Base-by-base conservation (phyloP, 2,113 vertebrate species). In the Pimephales promelas region DNA sequence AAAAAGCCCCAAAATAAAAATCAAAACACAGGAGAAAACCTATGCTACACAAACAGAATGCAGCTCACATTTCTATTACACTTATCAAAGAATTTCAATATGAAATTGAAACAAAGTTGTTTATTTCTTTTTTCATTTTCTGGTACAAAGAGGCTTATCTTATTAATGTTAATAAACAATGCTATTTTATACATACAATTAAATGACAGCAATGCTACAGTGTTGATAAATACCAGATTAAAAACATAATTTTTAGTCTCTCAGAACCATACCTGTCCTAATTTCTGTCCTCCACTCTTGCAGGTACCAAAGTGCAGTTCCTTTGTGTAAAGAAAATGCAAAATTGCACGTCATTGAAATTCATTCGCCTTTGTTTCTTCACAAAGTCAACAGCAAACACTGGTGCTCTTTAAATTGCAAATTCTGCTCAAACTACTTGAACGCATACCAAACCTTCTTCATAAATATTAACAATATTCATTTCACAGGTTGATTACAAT, bases 111-210 rank as follows among this genome's bases (percentile, higher is more conserved):
- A 79, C 24, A 64, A 54, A 79, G n/a, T 57, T 24, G 52, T 85
- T 80, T 76, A 85, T 88, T 88, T 81, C 52, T 54, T 22, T 22
- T 54, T 83, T 83, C 28, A 61, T 52, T 76, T 70, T n/a, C 34
- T 61, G 73, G 43, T 84, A 88, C 81, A 88, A 83, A 83, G 76
- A 76, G 75, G 61, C 2, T 83, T 72, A 71, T 81, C 64, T 79
- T 47, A 59, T 70, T 71, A 28, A 77, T 49, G 84, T 79, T 34
- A 56, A 75, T 73, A 83, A 52, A 57, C 61, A 36, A 84, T 83
- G 77, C 79, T 11, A 57, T 64, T 85, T 81, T 70, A 54, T 83
- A 87, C 81, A 82, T 57, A 13, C 66, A 79, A 82, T 26, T 28
- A 80, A 83, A 86, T 52, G 61, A 86, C 22, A 40, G 74, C n/a